Evolutionary conservation across 1,140 invertebrate species (phyloP).

Genomic region (Anadara kagoshimensis): DNA sequence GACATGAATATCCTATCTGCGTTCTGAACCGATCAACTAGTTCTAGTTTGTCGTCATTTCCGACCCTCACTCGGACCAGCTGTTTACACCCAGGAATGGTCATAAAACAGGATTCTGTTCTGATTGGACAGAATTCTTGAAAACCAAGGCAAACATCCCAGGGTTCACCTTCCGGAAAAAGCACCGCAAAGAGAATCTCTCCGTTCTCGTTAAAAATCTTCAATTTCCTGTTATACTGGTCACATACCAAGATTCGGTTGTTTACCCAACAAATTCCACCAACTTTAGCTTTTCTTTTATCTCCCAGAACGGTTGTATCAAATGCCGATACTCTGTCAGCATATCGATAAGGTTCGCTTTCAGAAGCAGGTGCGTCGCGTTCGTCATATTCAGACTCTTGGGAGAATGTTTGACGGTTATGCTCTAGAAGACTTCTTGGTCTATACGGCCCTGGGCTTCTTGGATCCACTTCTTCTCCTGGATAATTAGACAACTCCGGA

Average conservation of each 20-base stretch:
- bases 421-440: too few species aligned
- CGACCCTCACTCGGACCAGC: conserved; percentile 2
- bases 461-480: too few species aligned
- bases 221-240: conserved; percentile 29
- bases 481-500: too few species aligned
- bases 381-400: too few species aligned
- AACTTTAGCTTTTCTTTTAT: too few species aligned
- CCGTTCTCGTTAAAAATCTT: conserved; percentile 20
- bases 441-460: too few species aligned
- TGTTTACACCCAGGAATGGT: conserved; percentile 1
- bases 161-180: conserved; percentile 22
- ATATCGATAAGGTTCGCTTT: too few species aligned
- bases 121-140: not conserved
- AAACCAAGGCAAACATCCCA: conserved; percentile 23
- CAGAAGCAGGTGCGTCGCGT: too few species aligned
- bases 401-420: too few species aligned
- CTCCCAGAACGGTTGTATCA: too few species aligned
- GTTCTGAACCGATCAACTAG: conserved; percentile 7
- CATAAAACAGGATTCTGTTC: conserved; percentile 2
- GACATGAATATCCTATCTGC: conserved; percentile 12
- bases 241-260: conserved; percentile 12
- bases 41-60: not conserved
- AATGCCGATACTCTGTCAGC: too few species aligned
- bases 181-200: not conserved
- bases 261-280: not conserved